Base-by-base conservation (phyloP, 2,797 vertebrate species). In the Chelidonichthys spinosus region DNA sequence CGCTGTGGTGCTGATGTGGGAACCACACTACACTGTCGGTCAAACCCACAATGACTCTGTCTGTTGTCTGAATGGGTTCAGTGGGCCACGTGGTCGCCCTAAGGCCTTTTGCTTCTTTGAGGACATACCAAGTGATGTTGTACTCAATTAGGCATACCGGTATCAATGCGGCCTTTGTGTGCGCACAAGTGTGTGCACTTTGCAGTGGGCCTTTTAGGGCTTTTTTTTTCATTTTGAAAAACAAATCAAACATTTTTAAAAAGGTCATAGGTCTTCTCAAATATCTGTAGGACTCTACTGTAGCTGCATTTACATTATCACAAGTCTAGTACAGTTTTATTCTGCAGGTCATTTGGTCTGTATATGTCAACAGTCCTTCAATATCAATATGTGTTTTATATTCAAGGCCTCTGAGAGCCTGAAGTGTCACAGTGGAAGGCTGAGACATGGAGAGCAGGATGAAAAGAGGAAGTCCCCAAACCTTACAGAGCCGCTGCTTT, bases 1-100 rank as follows among this genome's bases (percentile, higher is more conserved):
- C 61, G 56, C 74, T 54, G 47, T 64, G 76, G 68, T 71, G 74
- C 37, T 32, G 44, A 73, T 72, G 39, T 42, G n/a, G 63, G 47
- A 63, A 79, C 65, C 39, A 74, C 73, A 72, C 56, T 59, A 63
- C 66, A 63, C 55, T 63, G 67, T 67, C 0, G 68, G 78, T 84
- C 62, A 79, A 52, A 84, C 50, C 79, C 78, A 85, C 89, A 92
- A 76, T 87, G 69, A 75, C 81, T 78, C 47, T 52, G 65, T 71
- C 71, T 91, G 86, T 89, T 85, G 71, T 85, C 79, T 78, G 62
- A 71, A 52, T 69, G 69, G 68, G 46, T 63, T 72, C 53, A 53
- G 70, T 72, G 63, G 71, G 78, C 78, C 81, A 82, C 78, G 66
- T 72, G 85, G 59, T 85, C 76, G 69, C 13, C 60, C 58, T 47